Percentiles rank a stretch among this genome's conserved stretches.
These are phyloP conservation scores for Anastatus disparis DNA, from an alignment of 1,140 invertebrate genomes.

Conservation along the genomic window DNA sequence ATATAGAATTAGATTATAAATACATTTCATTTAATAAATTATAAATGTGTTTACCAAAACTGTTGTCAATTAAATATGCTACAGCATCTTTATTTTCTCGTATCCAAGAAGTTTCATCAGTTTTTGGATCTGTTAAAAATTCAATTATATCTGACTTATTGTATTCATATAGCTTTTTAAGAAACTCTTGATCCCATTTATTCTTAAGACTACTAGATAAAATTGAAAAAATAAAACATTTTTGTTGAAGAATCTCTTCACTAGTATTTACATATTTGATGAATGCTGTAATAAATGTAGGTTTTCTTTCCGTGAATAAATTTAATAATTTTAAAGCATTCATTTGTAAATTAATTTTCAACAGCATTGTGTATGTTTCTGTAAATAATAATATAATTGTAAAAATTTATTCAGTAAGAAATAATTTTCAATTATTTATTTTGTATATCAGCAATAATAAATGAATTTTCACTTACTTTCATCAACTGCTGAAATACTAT, in stretches of 20 bases:
- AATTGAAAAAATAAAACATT: constrained; percentile 54
- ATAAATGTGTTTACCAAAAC: constrained; percentile 48
- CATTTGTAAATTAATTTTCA: constrained; percentile 46
- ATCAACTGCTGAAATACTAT: constrained; percentile 65
- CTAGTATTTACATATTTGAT: constrained; percentile 46
- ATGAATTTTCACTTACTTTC: constrained; percentile 45
- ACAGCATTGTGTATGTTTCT: constrained; percentile 50
- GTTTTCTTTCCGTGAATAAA: constrained; percentile 52
- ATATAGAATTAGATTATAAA: neutral
- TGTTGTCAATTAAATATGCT: constrained; percentile 53
- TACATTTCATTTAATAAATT: constrained; percentile 3
- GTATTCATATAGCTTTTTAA: constrained; percentile 48
- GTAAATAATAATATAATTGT: constrained; percentile 42
- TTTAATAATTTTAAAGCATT: constrained; percentile 50
- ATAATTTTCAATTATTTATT: neutral
- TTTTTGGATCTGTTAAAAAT: constrained; percentile 50
- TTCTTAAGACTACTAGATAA: constrained; percentile 52
- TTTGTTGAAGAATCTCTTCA: constrained; percentile 45
- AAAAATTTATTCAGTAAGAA: constrained; percentile 13
- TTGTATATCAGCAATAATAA: neutral
- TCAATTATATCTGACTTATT: constrained; percentile 51
- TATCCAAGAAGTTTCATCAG: constrained; percentile 50
- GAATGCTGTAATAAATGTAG: constrained; percentile 48
- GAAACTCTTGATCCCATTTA: constrained; percentile 54
- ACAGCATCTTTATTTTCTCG: constrained; percentile 50